Percentiles rank a stretch among this genome's conserved stretches.
Evolutionary conservation across 2,113 vertebrate species (phyloP).

Genomic region (Heptranchias perlo): DNA sequence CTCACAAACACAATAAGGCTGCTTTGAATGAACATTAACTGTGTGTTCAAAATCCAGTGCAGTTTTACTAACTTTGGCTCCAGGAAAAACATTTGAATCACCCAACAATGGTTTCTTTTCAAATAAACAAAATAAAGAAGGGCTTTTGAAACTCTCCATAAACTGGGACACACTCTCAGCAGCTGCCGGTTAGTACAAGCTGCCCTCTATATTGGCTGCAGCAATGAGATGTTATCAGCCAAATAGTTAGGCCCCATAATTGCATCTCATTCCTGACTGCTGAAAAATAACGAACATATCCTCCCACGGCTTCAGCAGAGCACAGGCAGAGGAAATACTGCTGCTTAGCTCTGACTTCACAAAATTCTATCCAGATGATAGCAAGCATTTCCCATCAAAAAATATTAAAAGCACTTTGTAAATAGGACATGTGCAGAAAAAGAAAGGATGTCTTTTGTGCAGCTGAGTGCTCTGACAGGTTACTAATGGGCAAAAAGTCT

Average conservation of each 20-base stretch:
- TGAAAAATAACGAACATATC: constrained; percentile 61
- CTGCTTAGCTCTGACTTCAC: constrained; percentile 60
- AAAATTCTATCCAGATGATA: constrained; percentile 74
- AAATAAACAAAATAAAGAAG: constrained; percentile 74
- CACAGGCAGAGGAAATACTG: constrained; percentile 71
- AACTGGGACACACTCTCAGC: constrained; percentile 52
- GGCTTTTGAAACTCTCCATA: constrained; percentile 61
- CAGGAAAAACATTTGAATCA: constrained; percentile 67
- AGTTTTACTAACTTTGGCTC: constrained; percentile 61
- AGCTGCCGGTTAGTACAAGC: constrained; percentile 62
- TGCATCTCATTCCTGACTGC: constrained; percentile 67
- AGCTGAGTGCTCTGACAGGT: neutral
- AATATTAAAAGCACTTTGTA: constrained; percentile 54
- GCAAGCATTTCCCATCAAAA: constrained; percentile 45
- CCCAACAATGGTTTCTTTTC: constrained; percentile 77
- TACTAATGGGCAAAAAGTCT: constrained; percentile 19
- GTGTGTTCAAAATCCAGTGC: constrained; percentile 66
- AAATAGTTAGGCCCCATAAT: constrained; percentile 64
- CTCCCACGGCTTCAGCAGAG: constrained; percentile 54
- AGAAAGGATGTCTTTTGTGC: constrained; percentile 14
- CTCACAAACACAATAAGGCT: constrained; percentile 57
- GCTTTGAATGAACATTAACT: constrained; percentile 63
- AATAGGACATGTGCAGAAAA: neutral
- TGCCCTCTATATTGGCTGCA: constrained; percentile 59
- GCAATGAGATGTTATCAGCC: constrained; percentile 64